Base-by-base conservation (phyloP, 2,797 vertebrate genomes). In the Ctenosaura bakeri region DNA sequence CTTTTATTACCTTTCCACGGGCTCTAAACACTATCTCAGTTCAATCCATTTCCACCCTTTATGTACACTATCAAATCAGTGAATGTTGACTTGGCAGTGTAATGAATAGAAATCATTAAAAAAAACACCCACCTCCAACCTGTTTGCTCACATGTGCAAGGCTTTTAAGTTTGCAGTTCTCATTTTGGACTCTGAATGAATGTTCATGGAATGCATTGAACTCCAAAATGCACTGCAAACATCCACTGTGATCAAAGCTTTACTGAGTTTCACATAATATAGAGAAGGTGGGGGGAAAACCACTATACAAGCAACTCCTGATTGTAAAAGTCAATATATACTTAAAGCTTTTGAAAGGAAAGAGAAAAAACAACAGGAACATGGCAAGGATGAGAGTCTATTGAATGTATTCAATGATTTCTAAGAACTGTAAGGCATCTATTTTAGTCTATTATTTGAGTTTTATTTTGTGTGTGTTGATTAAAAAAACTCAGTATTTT, bases 71-170 rank as follows among this genome's bases (percentile, higher is more conserved):
- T 22, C 10, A n/a, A 82, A 52, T 22, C 22, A 74, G 35, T 35
- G 20, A 62, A 20, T 62, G 26, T 73, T 85, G 83, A 89, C 88
- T 56, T 56, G 46, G 22, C 46, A 56, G 18, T 26, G 12, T 9
- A 74, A 50, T 74, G 76, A 80, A 62, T 52, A 71, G 64, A 86
- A 90, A 85, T n/a, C 24, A 90, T 59, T n/a, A n/a, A 42, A 81
- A 87, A 69, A 32, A 42, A 54, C 90, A 91, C 66, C 92, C 76
- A 81, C 7, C 54, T 29, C 32, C 79, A 82, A 35, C 46, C 16
- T 62, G 16, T 64, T 82, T 90, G 69, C 87, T 0, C 0, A 84
- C 26, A 38, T 32, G 4, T 42, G 20, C 54, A 52, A 0, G 13
- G 16, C 90, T 52, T 64, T 38, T 62, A 24, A 80, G 52, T 56